Percentiles rank a stretch among this genome's conserved stretches.
phyloP scores from a whole-genome alignment of 2,888 invertebrate species.

The Cloeon dipterum region DNA sequence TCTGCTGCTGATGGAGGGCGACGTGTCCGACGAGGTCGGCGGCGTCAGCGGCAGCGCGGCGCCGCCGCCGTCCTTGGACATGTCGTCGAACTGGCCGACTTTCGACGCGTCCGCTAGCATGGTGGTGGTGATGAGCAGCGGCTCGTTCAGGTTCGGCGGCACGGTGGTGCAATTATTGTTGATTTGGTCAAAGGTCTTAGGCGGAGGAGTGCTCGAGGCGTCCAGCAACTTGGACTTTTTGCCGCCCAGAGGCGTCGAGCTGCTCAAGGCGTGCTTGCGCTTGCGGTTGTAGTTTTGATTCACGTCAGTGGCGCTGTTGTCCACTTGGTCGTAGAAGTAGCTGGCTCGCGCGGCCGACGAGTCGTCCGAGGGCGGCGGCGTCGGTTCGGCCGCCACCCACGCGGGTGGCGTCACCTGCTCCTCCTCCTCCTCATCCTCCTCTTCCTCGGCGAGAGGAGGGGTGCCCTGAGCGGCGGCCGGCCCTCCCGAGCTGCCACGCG shows the following conservation, averaged over 20 bases:
- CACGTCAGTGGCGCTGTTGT: not conserved
- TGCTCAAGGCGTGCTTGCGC: not conserved
- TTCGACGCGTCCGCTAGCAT: not conserved
- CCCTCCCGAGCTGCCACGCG: slow-evolving; percentile 40
- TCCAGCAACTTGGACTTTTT: not conserved
- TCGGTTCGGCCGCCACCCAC: slow-evolving; percentile 3
- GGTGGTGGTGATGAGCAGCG: not conserved
- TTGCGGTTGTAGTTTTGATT: not conserved
- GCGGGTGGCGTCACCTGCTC: not conserved
- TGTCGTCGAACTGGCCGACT: not conserved
- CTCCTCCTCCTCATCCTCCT: not conserved
- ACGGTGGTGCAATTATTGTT: not conserved
- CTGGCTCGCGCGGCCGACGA: not conserved
- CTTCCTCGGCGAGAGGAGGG: slow-evolving; percentile 7
- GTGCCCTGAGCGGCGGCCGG: slow-evolving; percentile 25
- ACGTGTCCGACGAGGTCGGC: not conserved
- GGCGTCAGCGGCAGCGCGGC: not conserved
- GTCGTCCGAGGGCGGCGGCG: not conserved
- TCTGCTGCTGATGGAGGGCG: not conserved
- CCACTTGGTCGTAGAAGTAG: not conserved
- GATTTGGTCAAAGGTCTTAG: too few species aligned
- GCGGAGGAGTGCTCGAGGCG: not conserved
- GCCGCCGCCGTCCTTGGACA: not conserved
- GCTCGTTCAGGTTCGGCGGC: not conserved
- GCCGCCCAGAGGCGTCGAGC: too few species aligned